Conservation (phyloP, 2,797 vertebrate species). For the Periophthalmus magnuspinnatus region DNA sequence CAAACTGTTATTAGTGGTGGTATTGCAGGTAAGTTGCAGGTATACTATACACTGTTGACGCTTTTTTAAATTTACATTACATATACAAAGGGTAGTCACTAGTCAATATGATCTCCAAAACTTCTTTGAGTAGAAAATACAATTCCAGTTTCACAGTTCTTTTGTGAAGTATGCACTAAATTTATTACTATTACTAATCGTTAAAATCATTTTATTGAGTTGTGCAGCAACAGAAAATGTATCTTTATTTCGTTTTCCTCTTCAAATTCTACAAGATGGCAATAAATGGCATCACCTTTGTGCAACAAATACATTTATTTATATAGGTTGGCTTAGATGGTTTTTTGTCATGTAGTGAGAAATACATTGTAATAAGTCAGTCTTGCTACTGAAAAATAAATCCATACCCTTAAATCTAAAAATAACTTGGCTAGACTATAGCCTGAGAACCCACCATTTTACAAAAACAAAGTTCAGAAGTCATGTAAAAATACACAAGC, state of each 20-base stretch:
- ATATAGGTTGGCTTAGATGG: too few species aligned
- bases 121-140: too few species aligned
- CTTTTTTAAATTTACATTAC: too few species aligned
- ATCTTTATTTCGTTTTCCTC: too few species aligned
- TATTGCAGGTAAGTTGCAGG: not conserved
- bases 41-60: not conserved
- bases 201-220: too few species aligned
- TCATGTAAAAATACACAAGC: conserved; percentile 51
- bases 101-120: too few species aligned
- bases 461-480: conserved; percentile 44
- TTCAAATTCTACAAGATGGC: not conserved
- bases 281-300: not conserved
- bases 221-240: too few species aligned
- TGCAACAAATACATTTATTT: not conserved
- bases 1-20: not conserved
- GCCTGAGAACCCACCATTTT: conserved; percentile 59
- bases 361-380: not conserved
- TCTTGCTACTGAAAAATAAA: not conserved
- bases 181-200: too few species aligned
- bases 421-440: conserved; percentile 57
- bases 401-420: conserved; percentile 10
- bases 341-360: not conserved
- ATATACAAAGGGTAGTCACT: too few species aligned
- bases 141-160: too few species aligned
- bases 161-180: too few species aligned